Evolutionary conservation across 1,140 invertebrate genomes (phyloP), one percentile per base, ranked within the genome.

Genomic region (Temnothorax nylanderi): DNA sequence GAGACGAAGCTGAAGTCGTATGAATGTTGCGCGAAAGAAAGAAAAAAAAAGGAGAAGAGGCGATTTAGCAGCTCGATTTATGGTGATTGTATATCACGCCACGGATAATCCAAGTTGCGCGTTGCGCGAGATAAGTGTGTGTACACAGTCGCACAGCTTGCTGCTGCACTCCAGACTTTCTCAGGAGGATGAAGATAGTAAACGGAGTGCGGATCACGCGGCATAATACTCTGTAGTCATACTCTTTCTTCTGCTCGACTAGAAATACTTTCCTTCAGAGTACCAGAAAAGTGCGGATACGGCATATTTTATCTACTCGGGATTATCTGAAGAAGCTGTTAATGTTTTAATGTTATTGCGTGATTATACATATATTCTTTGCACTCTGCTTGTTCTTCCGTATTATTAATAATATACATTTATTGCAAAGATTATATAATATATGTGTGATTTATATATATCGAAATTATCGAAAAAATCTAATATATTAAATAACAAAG

Each of bases 31-130:
- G 51, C 51, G 18, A 60, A n/a, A 18, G 51, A 54, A 54, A 37
- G 58, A n/a, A 41, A 34, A 56, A 56, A 75, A 41, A 49, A 49
- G 49, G 11, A 49, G 4, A 34, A 32, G 13, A 41, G n/a, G 7
- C 16, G 34, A 44, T 89, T 86, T 78, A 81, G 86, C 87, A 86
- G 76, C 62, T 90, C 92, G 88, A 93, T 93, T 93, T 93, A 93
- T 91, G 91, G 69, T 85, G 62, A 84, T 86, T 89, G 88, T 93
- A 92, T 91, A 93, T 93, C 92, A 92, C 90, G 90, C 91, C 91
- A 86, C 80, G 78, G 89, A 90, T 93, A 93, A 94, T 94, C 93
- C 92, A 67, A 85, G 91, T 92, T 92, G 89, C 26, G 90, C 90
- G 89, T 88, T 51, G 75, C 86, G 65, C 85, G 69, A 77, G 65